Evolutionary conservation across 2,888 invertebrate species (phyloP), one percentile per base, ranked within the genome.

Genomic region (Leptura quadrifasciata): DNA sequence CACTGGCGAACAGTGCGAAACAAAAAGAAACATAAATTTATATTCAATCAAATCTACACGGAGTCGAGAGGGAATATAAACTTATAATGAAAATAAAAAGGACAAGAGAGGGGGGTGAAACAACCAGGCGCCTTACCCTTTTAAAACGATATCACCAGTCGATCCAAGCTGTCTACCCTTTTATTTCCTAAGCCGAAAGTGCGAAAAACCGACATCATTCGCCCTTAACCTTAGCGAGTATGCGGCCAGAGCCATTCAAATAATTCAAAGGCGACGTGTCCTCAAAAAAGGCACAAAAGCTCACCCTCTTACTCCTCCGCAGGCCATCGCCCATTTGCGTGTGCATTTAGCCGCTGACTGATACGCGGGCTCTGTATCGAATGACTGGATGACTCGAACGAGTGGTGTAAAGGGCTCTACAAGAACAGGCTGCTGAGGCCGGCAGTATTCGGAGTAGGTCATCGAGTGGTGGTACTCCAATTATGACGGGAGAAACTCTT

Each of bases 401-500:
- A 27, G 24, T 24, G 61, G 31, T 61, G 31, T 61, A 5, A 27
- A 71, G 52, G 54, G 35, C 61, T 47, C 71, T 71, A 24, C 52
- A 61, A 58, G 52, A 55, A 47, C 24, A 47, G 47, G 27, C 12
- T 61, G 71, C 71, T 61, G 71, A 61, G 61, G 24, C 61, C 52
- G 39, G 35, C 58, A n/a, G 15, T 71, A 71, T 61, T 47, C 71
- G 18, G 12, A 72, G 72, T 68, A 54, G 74, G 74, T 68, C 74
- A 74, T 74, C 73, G 61, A 68, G 61, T 52, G 54, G 2, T 47
- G 74, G 74, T 52, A 60, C 61, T 61, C 68, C 74, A 74, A 74
- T 74, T 68, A 68, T 60, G 74, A 67, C 72, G 65, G 60, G 67
- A 52, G 58, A 58, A 58, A 65, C 54, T 67, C 73, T 52, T 39